Percentiles rank a stretch among this genome's conserved stretches.
Conservation (phyloP, 2,113 vertebrate species). For the Eptatretus burgeri region DNA sequence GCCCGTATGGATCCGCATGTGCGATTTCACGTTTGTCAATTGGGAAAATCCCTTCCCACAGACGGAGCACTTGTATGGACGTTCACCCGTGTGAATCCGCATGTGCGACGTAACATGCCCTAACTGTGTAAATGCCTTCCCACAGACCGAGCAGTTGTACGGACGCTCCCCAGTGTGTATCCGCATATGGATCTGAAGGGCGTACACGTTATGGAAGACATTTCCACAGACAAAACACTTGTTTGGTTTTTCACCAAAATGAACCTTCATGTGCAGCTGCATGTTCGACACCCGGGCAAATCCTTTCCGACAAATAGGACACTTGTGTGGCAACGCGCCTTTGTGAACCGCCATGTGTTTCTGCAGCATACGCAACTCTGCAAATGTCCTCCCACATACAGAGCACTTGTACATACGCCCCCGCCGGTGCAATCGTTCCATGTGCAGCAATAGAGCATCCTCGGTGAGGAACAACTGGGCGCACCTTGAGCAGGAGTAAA, state of each 20-base stretch:
- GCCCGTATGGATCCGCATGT: conserved; percentile 63
- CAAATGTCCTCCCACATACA: background rate
- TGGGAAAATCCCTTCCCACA: conserved; percentile 62
- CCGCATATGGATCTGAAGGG: background rate
- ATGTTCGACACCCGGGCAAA: background rate
- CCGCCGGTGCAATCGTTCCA: too few relatives aligned
- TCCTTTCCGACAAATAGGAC: background rate
- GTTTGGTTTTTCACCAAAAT: background rate
- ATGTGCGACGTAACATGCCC: conserved; percentile 85
- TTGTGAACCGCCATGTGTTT: background rate
- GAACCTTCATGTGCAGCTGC: background rate
- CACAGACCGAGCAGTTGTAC: conserved; percentile 64
- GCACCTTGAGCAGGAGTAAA: too few relatives aligned
- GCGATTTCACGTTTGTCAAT: conserved; percentile 88
- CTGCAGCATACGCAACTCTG: background rate
- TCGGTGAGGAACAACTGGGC: too few relatives aligned
- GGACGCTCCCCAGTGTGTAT: conserved; percentile 46
- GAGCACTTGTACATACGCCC: background rate
- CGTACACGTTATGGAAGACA: background rate
- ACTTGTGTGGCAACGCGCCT: background rate
- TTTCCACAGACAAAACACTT: background rate
- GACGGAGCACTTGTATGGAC: conserved; percentile 71
- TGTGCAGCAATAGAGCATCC: too few relatives aligned
- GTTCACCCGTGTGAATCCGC: conserved; percentile 65
- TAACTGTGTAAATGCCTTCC: conserved; percentile 65